Percentiles rank a stretch among this genome's conserved stretches.
These are phyloP conservation scores for Bombus haemorrhoidalis DNA, from an alignment of 1,140 invertebrate genomes.

Conservation along the genomic window DNA sequence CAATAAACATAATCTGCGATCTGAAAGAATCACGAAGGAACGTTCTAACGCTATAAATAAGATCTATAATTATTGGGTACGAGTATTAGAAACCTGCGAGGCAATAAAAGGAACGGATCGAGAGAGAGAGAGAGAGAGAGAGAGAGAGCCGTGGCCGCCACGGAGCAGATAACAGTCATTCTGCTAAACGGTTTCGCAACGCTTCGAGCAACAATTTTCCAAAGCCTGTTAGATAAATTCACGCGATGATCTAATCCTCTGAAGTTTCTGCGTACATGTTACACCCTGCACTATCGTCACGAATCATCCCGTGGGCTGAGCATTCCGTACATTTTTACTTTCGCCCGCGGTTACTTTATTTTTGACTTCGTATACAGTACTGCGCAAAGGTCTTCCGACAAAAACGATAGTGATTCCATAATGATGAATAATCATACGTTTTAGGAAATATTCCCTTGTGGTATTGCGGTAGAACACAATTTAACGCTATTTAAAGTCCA, in stretches of 20 bases:
- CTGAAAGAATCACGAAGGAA: not conserved
- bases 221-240: conserved; percentile 32
- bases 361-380: not conserved
- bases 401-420: not conserved
- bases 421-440: not conserved
- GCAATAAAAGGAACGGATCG: not conserved
- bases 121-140: not conserved
- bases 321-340: not conserved
- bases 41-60: not conserved
- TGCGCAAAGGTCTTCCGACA: not conserved
- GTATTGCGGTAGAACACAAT: not conserved
- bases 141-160: not conserved
- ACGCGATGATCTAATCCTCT: conserved; percentile 37
- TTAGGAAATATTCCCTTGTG: not conserved
- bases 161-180: conserved; percentile 4
- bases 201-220: conserved; percentile 31
- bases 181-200: conserved; percentile 17
- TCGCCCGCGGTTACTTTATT: not conserved
- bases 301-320: not conserved
- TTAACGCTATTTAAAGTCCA: too few species aligned
- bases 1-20: not conserved
- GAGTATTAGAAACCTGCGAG: not conserved
- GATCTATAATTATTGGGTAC: not conserved
- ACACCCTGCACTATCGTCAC: not conserved
- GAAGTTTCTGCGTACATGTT: not conserved